A percentile compares a stretch with the other conserved stretches of the same genome.
These are phyloP conservation scores for Corythoichthys haematopterus DNA, from an alignment of 2,113 vertebrate species.

Conservation along the genomic window DNA sequence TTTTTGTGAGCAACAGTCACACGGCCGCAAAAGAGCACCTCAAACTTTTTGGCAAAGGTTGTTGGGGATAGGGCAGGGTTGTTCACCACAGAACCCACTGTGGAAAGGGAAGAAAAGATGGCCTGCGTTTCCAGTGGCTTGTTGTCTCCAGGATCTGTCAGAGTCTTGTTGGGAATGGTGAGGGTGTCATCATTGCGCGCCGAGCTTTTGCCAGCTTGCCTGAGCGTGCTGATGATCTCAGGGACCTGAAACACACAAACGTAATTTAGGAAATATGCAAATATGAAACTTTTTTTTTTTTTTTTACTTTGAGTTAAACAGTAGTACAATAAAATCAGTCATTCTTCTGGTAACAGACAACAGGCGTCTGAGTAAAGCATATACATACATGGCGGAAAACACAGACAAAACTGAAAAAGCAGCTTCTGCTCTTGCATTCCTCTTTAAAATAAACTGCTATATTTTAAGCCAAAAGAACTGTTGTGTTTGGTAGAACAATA, in stretches of 20 bases:
- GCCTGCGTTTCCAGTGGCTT: conserved; percentile 70
- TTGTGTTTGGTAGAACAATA: too few species aligned
- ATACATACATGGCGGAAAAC: too few species aligned
- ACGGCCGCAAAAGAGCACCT: conserved; percentile 92
- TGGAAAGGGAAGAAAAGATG: conserved; percentile 62
- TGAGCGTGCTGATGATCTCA: conserved; percentile 93
- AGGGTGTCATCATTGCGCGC: conserved; percentile 81
- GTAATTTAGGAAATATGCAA: neutral
- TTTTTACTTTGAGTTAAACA: neutral
- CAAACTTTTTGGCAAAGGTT: conserved; percentile 90
- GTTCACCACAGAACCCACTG: conserved; percentile 36
- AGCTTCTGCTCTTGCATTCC: too few species aligned
- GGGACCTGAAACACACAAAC: conserved; percentile 73
- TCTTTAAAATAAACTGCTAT: too few species aligned
- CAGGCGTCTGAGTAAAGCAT: neutral
- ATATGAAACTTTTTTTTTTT: neutral
- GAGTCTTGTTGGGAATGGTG: conserved; percentile 49
- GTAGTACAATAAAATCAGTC: neutral
- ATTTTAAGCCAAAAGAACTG: too few species aligned
- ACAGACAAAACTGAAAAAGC: too few species aligned
- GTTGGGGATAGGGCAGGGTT: conserved; percentile 70
- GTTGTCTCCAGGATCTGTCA: conserved; percentile 50
- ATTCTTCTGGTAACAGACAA: neutral
- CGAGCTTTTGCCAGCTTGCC: conserved; percentile 88
- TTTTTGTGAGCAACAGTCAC: conserved; percentile 92